These are phyloP conservation scores for Nomada fucata DNA, from an alignment of 2,888 invertebrate species.

Conservation along the genomic window DNA sequence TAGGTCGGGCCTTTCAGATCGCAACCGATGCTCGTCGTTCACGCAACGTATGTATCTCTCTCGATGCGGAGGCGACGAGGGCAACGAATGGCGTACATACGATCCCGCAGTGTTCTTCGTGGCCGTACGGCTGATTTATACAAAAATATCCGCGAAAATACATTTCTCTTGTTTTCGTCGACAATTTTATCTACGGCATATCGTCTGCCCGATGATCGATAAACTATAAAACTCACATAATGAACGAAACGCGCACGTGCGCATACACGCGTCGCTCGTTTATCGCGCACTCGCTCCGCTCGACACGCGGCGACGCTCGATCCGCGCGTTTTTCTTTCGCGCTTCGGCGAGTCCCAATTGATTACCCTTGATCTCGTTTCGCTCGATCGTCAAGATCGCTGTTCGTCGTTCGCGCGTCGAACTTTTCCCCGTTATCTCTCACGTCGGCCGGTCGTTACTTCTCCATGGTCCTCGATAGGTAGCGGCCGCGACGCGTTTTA, in stretches of 20 bases:
- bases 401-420: neutral
- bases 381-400: neutral
- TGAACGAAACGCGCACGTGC: neutral
- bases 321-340: too few relatives aligned
- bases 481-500: too few relatives aligned
- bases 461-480: too few relatives aligned
- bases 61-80: too few relatives aligned
- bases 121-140: constrained; percentile 41
- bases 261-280: constrained; percentile 1
- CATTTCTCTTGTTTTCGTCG: constrained; percentile 40
- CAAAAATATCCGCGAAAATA: constrained; percentile 71
- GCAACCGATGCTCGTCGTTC: too few relatives aligned
- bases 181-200: constrained; percentile 48
- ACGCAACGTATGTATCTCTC: too few relatives aligned
- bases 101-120: neutral
- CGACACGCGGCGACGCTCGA: neutral
- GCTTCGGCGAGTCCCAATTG: neutral
- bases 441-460: too few relatives aligned
- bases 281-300: neutral
- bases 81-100: neutral
- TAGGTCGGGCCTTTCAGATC: too few relatives aligned
- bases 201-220: constrained; percentile 37
- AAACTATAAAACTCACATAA: constrained; percentile 40
- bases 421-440: neutral
- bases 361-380: neutral